These are phyloP conservation scores for Phoeniculus purpureus DNA, from an alignment of 2,797 vertebrate species.

Conservation along the genomic window DNA sequence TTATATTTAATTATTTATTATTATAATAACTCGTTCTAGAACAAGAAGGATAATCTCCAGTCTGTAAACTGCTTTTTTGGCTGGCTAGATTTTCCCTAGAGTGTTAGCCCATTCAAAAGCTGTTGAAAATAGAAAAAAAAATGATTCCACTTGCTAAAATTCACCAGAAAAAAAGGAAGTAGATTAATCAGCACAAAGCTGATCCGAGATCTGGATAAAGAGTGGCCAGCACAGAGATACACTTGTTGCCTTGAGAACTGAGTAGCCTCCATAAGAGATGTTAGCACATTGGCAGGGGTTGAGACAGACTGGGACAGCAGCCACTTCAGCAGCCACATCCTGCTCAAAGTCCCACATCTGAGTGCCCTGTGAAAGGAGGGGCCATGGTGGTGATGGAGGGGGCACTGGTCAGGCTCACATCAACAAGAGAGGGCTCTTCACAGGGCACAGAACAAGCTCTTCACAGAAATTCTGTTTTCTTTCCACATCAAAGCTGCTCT, in stretches of 20 bases:
- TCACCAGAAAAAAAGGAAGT: not conserved
- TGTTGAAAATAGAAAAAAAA: not conserved
- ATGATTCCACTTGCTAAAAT: not conserved
- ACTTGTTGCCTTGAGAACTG: not conserved
- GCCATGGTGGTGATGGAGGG: not conserved
- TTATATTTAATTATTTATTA: too few relatives aligned
- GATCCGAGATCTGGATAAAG: not conserved
- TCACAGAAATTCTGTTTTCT: not conserved
- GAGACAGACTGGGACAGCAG: not conserved
- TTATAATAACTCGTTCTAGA: not conserved
- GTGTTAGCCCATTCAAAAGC: not conserved
- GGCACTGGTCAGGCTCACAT: not conserved
- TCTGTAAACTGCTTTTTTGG: not conserved
- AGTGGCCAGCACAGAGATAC: not conserved
- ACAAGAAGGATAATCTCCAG: not conserved
- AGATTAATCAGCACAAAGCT: not conserved
- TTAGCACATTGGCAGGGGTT: not conserved
- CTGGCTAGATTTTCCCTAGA: not conserved
- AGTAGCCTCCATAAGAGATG: not conserved
- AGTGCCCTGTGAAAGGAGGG: not conserved
- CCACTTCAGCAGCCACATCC: not conserved
- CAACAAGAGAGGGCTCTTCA: not conserved
- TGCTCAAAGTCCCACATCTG: fast-evolving
- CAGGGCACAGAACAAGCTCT: not conserved
- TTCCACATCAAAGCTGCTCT: not conserved